Evolutionary conservation across 2,888 invertebrate species (phyloP), one percentile per base, ranked within the genome.

Genomic region (Temnothorax ravouxi): DNA sequence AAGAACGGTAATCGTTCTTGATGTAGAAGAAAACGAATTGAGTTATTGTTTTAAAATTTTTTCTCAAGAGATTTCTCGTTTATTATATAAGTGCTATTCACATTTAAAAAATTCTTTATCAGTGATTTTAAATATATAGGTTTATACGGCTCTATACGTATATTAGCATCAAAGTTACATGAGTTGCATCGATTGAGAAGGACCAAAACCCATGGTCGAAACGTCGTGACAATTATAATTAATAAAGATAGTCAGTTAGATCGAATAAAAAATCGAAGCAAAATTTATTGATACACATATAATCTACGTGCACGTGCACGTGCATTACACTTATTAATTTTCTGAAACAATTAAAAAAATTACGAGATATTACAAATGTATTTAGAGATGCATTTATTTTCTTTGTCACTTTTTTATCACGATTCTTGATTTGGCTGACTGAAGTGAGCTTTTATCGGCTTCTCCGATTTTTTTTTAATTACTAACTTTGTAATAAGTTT

Each of bases 41-140:
- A 21, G 15, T 15, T 54, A 71, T 71, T 56, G 9, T 38, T 71
- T 25, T 25, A 61, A 61, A 8, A 62, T n/a, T 44, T 62, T 29
- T 29, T 1, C n/a, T 41, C 25, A 11, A 72, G 41, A 64, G 3
- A 6, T 64, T 41, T 15, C 29, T 44, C 41, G 3, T 44, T 21
- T 6, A 5, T 41, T 21, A 50, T 41, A 3, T 3, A 47, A 47
- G 11, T n/a, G 8, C 41, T 25, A 9, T 54, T 69, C 25, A 44
- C 13, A 11, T 41, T 44, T 74, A 44, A 34, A 6, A 34, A 34
- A 34, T 34, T 34, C 34, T 34, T 6, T 34, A 34, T 6, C 34
- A 34, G 34, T 34, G 34, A 34, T 34, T 34, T 34, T 34, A 34
- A 34, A 34, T 34, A n/a, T n/a, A n/a, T 25, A 34, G 34, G 34